Evolutionary conservation across 2,797 vertebrate species (phyloP).

Genomic region (Neosilurus mollespiculum): DNA sequence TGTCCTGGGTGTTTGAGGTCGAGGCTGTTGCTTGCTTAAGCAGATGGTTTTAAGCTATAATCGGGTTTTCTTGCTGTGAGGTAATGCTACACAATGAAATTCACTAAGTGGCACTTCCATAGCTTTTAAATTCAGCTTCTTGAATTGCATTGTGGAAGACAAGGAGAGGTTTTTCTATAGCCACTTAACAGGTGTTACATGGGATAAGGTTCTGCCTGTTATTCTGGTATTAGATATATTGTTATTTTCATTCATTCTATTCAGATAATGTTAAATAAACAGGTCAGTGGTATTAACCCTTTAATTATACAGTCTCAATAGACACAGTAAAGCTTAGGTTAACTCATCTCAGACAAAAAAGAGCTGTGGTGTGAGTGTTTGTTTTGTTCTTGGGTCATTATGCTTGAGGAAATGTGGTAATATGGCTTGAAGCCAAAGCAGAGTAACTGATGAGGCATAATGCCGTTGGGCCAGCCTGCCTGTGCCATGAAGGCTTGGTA

Average conservation of each 20-base stretch:
- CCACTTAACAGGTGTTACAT: constrained; percentile 30
- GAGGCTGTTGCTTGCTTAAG: constrained; percentile 25
- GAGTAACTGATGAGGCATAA: constrained; percentile 67
- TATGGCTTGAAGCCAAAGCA: constrained; percentile 67
- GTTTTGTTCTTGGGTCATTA: constrained; percentile 69
- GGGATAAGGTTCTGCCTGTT: constrained; percentile 11
- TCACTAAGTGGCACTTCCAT: not conserved
- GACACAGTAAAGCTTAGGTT: constrained; percentile 3
- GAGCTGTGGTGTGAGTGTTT: constrained; percentile 58
- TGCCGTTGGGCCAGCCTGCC: constrained; percentile 70
- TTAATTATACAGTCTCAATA: constrained; percentile 19
- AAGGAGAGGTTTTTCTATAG: not conserved
- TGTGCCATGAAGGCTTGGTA: constrained; percentile 65
- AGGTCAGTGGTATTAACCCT: constrained; percentile 43
- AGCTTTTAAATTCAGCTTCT: constrained; percentile 29
- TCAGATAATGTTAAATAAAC: constrained; percentile 11
- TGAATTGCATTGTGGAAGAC: constrained; percentile 12
- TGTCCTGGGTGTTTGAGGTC: constrained; percentile 36
- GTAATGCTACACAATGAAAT: constrained; percentile 11
- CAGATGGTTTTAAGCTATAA: constrained; percentile 23
- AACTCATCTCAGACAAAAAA: constrained; percentile 31
- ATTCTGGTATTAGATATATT: constrained; percentile 2
- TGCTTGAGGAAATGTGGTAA: constrained; percentile 69
- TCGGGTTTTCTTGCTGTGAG: constrained; percentile 10
- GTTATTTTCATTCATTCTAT: constrained; percentile 1